phyloP scores from a whole-genome alignment of 1,140 invertebrate genomes.

The Glomeris maerens region DNA sequence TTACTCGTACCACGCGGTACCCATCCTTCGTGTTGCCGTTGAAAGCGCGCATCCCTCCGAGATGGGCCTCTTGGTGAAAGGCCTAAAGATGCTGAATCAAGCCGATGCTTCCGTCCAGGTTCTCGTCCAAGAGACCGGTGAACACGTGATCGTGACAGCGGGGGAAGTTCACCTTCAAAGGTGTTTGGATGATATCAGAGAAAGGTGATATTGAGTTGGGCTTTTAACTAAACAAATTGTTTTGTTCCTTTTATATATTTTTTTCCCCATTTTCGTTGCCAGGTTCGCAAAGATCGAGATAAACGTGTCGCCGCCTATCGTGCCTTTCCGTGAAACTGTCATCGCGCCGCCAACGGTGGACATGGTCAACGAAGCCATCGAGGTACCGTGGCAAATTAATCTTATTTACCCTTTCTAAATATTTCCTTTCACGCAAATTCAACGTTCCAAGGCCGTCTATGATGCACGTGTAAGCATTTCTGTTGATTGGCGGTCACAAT shows the following conservation, averaged over 20 bases:
- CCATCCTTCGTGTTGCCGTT: conserved; percentile 88
- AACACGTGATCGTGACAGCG: conserved; percentile 88
- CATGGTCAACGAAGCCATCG: conserved; percentile 76
- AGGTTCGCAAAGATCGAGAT: conserved; percentile 78
- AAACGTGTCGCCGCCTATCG: conserved; percentile 84
- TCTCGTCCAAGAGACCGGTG: conserved; percentile 79
- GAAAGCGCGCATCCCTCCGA: conserved; percentile 63
- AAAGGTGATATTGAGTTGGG: conserved; percentile 32
- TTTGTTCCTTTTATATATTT: conserved; percentile 4
- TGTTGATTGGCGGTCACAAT: neutral
- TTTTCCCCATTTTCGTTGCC: conserved; percentile 21
- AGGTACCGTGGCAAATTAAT: no score
- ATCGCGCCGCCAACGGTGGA: conserved; percentile 66
- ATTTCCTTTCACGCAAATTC: neutral
- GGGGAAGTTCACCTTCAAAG: conserved; percentile 95
- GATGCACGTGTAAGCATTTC: neutral
- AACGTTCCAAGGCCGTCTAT: conserved; percentile 8
- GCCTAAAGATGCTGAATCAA: conserved; percentile 68
- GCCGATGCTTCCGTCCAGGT: conserved; percentile 74
- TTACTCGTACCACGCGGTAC: conserved; percentile 57
- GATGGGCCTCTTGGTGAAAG: conserved; percentile 62
- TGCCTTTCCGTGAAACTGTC: conserved; percentile 89
- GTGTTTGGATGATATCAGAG: conserved; percentile 69
- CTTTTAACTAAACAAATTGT: conserved; percentile 1
- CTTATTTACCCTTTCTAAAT: no score